Conservation (phyloP, 2,113 vertebrate species). For the Solenodon paradoxus region DNA sequence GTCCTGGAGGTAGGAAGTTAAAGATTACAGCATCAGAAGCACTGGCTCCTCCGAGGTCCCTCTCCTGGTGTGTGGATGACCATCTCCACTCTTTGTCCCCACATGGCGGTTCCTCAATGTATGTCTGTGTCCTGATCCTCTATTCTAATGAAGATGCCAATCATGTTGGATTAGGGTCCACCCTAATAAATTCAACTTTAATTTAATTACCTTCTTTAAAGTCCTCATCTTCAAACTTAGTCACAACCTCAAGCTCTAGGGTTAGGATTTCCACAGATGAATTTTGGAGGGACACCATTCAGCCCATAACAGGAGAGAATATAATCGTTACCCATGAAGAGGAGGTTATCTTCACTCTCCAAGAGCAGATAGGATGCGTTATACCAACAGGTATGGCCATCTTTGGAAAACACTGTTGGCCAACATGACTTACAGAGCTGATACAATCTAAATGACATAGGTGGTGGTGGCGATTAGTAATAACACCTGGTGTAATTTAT, state of each 20-base stretch:
- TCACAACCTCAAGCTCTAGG: background rate
- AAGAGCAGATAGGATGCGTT: background rate
- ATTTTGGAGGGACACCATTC: background rate
- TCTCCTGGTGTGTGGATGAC: too few relatives aligned
- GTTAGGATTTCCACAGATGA: background rate
- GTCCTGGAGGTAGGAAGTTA: background rate
- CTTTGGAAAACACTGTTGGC: background rate
- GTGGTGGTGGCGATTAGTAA: background rate
- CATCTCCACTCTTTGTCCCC: background rate
- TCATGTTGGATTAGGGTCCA: background rate
- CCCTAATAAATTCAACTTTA: background rate
- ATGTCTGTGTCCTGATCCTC: background rate
- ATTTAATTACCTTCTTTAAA: background rate
- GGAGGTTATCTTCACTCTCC: fast-evolving
- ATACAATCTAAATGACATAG: background rate
- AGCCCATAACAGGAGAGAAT: background rate
- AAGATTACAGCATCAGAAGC: fast-evolving
- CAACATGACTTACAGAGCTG: background rate
- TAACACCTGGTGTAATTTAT: too few relatives aligned
- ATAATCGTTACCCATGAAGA: background rate
- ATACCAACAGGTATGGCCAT: too few relatives aligned
- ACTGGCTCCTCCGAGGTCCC: background rate
- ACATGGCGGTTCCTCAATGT: fast-evolving
- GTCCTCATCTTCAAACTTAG: background rate
- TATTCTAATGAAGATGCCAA: background rate